Conservation (phyloP, 2,888 invertebrate species). For the Chloroclystis v-ata region DNA sequence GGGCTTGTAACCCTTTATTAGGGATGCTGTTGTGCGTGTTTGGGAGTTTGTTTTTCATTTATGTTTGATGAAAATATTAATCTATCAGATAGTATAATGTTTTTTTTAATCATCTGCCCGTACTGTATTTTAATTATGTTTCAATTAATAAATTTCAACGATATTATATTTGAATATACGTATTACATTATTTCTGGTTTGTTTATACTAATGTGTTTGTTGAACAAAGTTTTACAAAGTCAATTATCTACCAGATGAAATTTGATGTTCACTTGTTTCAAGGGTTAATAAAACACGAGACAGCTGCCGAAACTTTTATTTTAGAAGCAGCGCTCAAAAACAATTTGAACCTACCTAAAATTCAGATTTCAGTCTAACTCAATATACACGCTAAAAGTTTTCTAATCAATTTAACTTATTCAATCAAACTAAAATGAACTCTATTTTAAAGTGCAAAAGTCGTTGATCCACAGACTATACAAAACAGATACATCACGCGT, state of each 20-base stretch:
- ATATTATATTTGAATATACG: too few species aligned
- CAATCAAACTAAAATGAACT: conserved; percentile 20
- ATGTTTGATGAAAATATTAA: conserved; percentile 3
- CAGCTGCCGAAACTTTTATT: conserved; percentile 1
- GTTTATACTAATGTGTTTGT: too few species aligned
- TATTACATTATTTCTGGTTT: too few species aligned
- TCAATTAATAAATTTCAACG: neutral
- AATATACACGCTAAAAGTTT: conserved; percentile 14
- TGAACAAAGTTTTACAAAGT: too few species aligned
- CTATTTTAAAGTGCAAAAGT: conserved; percentile 21
- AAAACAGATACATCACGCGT: conserved; percentile 23
- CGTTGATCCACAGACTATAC: conserved; percentile 19
- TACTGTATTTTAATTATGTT: neutral
- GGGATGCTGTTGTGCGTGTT: conserved; percentile 23
- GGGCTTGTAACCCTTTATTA: conserved; percentile 32
- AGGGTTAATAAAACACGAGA: neutral
- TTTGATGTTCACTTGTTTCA: too few species aligned
- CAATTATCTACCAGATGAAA: too few species aligned
- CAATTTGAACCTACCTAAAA: conserved; percentile 2
- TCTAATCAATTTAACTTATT: conserved; percentile 21
- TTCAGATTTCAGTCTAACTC: conserved; percentile 12
- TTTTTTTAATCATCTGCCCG: too few species aligned
- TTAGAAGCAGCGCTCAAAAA: neutral
- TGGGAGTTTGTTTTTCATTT: conserved; percentile 16
- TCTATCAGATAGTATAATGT: neutral